Evolutionary conservation across 1,140 invertebrate species (phyloP), one percentile per base, ranked within the genome.

Genomic region (Rhopalosiphum padi): DNA sequence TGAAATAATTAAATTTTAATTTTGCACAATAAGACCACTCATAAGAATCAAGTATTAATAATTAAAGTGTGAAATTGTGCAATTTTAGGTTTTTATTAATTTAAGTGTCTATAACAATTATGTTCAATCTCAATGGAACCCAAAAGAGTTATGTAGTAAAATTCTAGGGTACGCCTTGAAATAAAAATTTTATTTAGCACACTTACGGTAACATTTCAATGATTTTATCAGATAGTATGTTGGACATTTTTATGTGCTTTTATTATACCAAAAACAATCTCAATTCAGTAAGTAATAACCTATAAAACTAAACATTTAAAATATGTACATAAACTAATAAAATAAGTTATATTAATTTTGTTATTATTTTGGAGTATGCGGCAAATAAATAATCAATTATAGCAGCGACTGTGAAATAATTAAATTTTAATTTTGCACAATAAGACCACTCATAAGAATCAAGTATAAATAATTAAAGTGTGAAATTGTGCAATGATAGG

Each of bases 11-110:
- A 48, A 51, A 11, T 83, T 46, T 48, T 35, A 30, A 48, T 91
- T 91, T 91, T 51, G 90, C 90, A 91, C 90, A 91, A 91, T 22
- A 91, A 91, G 90, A 91, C 90, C 90, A 91, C 90, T 83, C 46
- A 25, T 35, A 91, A 91, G 6, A n/a, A 82, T 83, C 37, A 91
- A 6, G 2, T n/a, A 46, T 48, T 11, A 91, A 91, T 77, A 83
- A 18, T 91, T 37, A 8, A 77, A 91, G 90, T 91, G 90, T 91
- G 90, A 91, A n/a, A 91, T 48, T 91, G 68, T 91, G 90, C 90
- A 91, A 46, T 8, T 11, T n/a, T 25, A 60, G 8, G 25, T 30
- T 11, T 46, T 46, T 46, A 46, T 46, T 46, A 11, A 60, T 30
- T 60, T 11, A 11, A 3, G 8, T 30, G 53, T 51, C 22, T 8